Conservation (phyloP, 2,797 vertebrate species). For the Silurus lanzhouensis region DNA sequence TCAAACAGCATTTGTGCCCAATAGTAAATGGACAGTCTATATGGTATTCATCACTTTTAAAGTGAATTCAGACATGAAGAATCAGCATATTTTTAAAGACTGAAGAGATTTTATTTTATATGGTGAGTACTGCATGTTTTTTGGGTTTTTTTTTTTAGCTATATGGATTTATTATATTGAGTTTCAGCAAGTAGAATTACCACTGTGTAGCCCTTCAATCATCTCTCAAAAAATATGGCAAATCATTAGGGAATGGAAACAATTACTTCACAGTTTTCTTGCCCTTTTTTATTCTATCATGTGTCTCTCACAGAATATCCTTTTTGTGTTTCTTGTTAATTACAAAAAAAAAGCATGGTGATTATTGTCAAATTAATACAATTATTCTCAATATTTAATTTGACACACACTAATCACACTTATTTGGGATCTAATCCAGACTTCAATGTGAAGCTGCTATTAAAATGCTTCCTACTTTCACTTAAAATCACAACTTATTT, state of each 20-base stretch:
- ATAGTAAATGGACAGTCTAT: conserved; percentile 30
- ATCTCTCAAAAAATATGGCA: not conserved
- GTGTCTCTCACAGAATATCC: not conserved
- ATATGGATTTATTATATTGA: too few relatives aligned
- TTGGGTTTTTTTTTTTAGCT: not conserved
- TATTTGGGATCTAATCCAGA: not conserved
- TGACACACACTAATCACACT: not conserved
- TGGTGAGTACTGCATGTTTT: conserved; percentile 37
- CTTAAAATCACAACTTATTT: not conserved
- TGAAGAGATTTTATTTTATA: conserved; percentile 42
- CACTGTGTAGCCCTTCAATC: not conserved
- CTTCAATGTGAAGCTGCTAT: not conserved
- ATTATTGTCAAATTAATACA: not conserved
- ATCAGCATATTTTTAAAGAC: not conserved
- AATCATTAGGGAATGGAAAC: not conserved
- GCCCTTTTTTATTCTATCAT: not conserved
- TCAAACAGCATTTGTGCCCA: conserved; percentile 53
- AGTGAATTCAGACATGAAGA: conserved; percentile 13
- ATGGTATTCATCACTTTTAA: conserved; percentile 36
- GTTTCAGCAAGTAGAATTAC: too few relatives aligned
- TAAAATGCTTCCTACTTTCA: not conserved
- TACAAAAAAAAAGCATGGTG: not conserved
- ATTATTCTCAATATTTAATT: not conserved
- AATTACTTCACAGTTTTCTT: not conserved
- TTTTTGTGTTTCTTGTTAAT: not conserved